Base-by-base conservation (phyloP, 2,888 invertebrate species). In the Brenthis ino region DNA sequence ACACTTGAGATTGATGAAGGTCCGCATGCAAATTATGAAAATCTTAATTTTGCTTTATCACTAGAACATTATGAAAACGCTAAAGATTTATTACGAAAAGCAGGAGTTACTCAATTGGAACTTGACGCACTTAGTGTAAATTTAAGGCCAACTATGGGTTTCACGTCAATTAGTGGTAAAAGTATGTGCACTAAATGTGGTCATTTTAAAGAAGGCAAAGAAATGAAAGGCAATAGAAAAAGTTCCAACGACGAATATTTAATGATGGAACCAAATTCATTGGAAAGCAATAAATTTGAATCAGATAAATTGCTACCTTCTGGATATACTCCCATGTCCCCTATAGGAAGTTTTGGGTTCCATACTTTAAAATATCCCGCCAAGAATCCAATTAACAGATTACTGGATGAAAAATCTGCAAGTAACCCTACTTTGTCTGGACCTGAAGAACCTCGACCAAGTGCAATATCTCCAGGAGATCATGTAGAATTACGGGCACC, bases 21-120 rank as follows among this genome's bases (percentile, higher is more conserved):
- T 2, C 90, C 93, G 14, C 86, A 88, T 37, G 91, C 93, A 12
- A 95, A 96, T 83, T 96, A 96, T 78, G 96, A 95, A 73, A 96
- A 96, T 79, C 93, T 97, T 76, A 95, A 95, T 79, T 97, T 97
- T 85, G 96, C 96, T 68, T 94, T 96, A 77, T 96, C 96, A 0
- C 85, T 97, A 37, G 95, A 96, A 78, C 94, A 96, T 74, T 97
- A 97, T 80, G 96, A 97, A 84, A 97, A 97, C 81, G 96, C 96
- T 60, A 95, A 95, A 77, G 96, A 96, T 77, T 82, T 95, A 60
- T 79, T 95, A 48, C 87, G 93, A 54, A 94, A 91, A 77, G 94
- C 94, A 0, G 94, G 94, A 3, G 92, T 94, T 4, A 93, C 94
- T 11, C 91, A 91, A 70, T 83, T 86, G 14, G 94, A 94, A 76